Base-by-base conservation (phyloP, 2,113 vertebrate species). In the Zapus hudsonius region DNA sequence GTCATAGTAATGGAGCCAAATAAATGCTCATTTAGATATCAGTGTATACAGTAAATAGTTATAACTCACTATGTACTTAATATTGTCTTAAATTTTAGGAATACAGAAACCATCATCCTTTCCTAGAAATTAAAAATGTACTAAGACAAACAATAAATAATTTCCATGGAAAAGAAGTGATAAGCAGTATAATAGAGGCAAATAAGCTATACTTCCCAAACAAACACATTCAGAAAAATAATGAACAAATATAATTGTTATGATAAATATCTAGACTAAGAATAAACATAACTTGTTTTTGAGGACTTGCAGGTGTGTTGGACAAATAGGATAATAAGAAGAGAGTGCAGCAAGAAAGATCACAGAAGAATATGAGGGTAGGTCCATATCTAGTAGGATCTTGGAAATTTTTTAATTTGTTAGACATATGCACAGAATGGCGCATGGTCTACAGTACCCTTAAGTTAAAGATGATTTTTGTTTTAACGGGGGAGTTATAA, bases 61-160 rank as follows among this genome's bases (percentile, higher is more conserved):
- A 40, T 9, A 63, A 15, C 22, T 27, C 3, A 27, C 66, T 66
- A 29, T 61, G 1, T 23, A 52, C 3, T 42, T 70, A 19, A 1
- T 59, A 87, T 75, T 80, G 2, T 44, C 40, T 82, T 86, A 44
- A 72, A 22, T 84, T 87, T 27, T 64, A 25, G 6, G 15, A 84
- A 78, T 55, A 33, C 13, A 90, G 44, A 89, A 44, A 59, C 81
- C 7, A 72, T 10, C 7, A 59, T 44, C 7, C 4, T 69, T 25
- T 91, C 75, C 38, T 38, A 76, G 93, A 17, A 47, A 94, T 64
- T 73, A 47, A 79, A 55, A 84, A 88, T 69, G 8, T 38, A 63
- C 27, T 74, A 29, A 90, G 25, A 69, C 2, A 64, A 17, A 63
- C 23, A 79, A 33, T 36, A 67, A 75, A 55, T 1, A 57, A 29